Evolutionary conservation across 2,113 vertebrate species (phyloP).

Genomic region (Thinocorus orbignyianus): DNA sequence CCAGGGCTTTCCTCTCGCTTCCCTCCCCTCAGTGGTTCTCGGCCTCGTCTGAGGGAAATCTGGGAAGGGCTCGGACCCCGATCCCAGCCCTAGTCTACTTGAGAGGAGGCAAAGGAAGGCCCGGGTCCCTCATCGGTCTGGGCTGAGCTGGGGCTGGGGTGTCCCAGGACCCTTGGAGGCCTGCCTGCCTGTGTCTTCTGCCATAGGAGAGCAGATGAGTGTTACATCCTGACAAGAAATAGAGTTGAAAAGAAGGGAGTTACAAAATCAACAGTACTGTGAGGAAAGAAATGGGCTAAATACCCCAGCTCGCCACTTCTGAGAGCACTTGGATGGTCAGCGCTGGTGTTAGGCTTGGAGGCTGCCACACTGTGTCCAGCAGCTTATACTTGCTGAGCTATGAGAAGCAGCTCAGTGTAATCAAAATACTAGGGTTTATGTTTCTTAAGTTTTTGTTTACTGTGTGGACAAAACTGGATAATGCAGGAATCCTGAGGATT

Average conservation of each 20-base stretch:
- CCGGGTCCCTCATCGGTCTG: too few species aligned
- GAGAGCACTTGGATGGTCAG: accelerated
- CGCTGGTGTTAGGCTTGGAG: too few species aligned
- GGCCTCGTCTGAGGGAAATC: too few species aligned
- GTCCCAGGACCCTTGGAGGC: not conserved
- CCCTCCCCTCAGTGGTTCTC: too few species aligned
- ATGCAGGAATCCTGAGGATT: not conserved
- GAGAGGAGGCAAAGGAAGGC: too few species aligned
- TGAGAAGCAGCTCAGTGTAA: too few species aligned
- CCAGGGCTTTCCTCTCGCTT: too few species aligned
- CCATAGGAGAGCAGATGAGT: not conserved
- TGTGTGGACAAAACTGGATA: not conserved
- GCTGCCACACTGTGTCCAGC: too few species aligned
- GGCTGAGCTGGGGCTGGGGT: not conserved
- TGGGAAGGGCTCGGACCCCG: too few species aligned
- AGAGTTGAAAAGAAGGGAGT: accelerated
- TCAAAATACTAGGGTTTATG: not conserved
- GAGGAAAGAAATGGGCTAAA: accelerated
- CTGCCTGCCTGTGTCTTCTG: accelerated
- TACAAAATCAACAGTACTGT: accelerated
- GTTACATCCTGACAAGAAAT: not conserved
- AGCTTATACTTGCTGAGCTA: accelerated
- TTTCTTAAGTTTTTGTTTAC: not conserved
- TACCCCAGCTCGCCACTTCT: accelerated
- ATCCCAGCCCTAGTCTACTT: too few species aligned